Percentiles rank a stretch among this genome's conserved stretches.
phyloP scores from a whole-genome alignment of 2,888 invertebrate species.

The Myopa tessellatipennis region DNA sequence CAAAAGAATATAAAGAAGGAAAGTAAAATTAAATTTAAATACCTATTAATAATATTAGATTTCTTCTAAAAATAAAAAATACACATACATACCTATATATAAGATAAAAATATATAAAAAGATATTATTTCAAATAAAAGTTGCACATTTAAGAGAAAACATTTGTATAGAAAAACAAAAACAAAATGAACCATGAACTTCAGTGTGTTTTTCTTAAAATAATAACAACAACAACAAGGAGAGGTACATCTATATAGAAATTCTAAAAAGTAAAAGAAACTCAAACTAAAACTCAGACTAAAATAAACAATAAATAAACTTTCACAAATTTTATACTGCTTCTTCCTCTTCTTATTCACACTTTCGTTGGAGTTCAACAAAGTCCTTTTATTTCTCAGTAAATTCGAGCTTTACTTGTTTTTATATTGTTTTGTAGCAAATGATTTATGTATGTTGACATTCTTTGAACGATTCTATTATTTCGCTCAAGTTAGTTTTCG shows the following conservation, averaged over 20 bases:
- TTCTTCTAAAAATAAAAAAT: constrained; percentile 21
- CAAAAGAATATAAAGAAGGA: constrained; percentile 40
- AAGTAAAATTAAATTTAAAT: constrained; percentile 24
- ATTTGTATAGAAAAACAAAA: constrained; percentile 26
- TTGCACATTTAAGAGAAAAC: constrained; percentile 37
- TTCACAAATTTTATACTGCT: not conserved
- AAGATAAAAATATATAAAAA: constrained; percentile 8
- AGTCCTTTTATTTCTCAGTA: not conserved
- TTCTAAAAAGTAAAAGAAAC: not conserved
- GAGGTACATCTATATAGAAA: not conserved
- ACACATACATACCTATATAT: not conserved
- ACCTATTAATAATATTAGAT: constrained; percentile 10
- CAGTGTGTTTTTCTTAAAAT: not conserved
- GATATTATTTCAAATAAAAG: constrained; percentile 33
- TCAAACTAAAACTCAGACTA: constrained; percentile 21
- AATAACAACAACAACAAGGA: constrained; percentile 18
- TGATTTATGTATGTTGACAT: too few relatives aligned
- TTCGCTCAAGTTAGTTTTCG: too few relatives aligned
- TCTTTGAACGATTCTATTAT: too few relatives aligned
- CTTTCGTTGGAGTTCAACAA: too few relatives aligned
- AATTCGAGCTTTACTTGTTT: not conserved
- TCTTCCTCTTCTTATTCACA: not conserved
- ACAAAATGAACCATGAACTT: constrained; percentile 4
- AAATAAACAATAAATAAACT: constrained; percentile 24
- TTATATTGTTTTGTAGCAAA: not conserved